phyloP scores from a whole-genome alignment of 1,140 invertebrate genomes.

The Rhagoletis zephyria region DNA sequence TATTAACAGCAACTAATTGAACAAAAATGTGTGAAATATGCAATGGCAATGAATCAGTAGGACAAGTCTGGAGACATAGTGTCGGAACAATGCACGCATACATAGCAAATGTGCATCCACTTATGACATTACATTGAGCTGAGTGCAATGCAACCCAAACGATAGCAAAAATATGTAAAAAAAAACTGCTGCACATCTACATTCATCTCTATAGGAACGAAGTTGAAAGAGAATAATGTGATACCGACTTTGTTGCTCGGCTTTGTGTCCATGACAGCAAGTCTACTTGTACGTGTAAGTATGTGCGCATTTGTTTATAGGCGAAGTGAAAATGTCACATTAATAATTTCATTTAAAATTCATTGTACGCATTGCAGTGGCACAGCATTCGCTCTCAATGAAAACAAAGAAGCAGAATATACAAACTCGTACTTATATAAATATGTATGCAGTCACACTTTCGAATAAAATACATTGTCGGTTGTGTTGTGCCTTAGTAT shows the following conservation, averaged over 20 bases:
- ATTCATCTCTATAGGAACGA: no score
- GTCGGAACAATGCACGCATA: not conserved
- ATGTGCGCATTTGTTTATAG: slow-evolving; percentile 37
- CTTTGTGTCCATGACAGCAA: not conserved
- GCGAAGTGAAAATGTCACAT: slow-evolving; percentile 52
- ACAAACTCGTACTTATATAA: not conserved
- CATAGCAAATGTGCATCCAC: not conserved
- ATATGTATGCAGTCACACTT: not conserved
- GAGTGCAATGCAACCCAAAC: not conserved
- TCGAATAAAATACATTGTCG: not conserved
- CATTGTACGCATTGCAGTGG: slow-evolving; percentile 51
- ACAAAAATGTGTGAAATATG: slow-evolving; percentile 39
- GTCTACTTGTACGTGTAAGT: no score
- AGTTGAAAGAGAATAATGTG: not conserved
- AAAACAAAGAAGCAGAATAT: not conserved
- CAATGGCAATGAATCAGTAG: slow-evolving; percentile 28
- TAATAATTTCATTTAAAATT: slow-evolving; percentile 53
- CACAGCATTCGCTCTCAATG: slow-evolving; percentile 34
- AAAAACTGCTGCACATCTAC: not conserved
- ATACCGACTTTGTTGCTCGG: not conserved
- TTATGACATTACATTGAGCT: not conserved
- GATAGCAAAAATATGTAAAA: not conserved
- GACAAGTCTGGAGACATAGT: not conserved
- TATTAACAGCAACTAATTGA: slow-evolving; percentile 37
- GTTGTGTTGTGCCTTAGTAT: no score